A percentile compares a stretch with the other conserved stretches of the same genome.
These are phyloP conservation scores for Anoplius nigerrimus DNA, from an alignment of 2,888 invertebrate genomes.

Conservation along the genomic window DNA sequence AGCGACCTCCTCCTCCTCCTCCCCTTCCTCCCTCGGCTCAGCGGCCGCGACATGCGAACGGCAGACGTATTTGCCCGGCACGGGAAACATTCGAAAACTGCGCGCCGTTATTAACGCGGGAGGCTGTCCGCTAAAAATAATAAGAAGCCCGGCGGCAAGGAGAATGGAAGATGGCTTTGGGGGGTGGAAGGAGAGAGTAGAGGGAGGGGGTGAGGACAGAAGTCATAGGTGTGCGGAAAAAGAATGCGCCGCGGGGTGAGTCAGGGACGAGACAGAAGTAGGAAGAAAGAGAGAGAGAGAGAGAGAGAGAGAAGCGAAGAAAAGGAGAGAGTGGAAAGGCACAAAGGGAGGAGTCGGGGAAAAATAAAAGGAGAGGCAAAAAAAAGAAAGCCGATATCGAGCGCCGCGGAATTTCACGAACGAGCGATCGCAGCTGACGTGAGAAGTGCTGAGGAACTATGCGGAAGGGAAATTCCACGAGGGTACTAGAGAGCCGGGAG, in stretches of 20 bases:
- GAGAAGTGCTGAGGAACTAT: constrained; percentile 50
- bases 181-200: constrained; percentile 16
- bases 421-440: constrained; percentile 50
- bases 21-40: no score
- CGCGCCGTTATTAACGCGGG: constrained; percentile 10
- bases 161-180: not conserved
- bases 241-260: constrained; percentile 12
- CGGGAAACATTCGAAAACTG: not conserved
- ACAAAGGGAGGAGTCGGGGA: not conserved
- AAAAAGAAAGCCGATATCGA: constrained; percentile 38
- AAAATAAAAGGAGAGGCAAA: not conserved
- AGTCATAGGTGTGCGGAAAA: constrained; percentile 10
- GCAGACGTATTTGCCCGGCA: no score
- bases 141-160: not conserved
- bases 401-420: constrained; percentile 49
- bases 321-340: constrained; percentile 17
- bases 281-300: constrained; percentile 17
- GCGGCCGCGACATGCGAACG: no score
- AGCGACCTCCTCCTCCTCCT: no score
- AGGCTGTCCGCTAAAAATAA: constrained; percentile 12
- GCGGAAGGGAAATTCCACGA: constrained; percentile 51
- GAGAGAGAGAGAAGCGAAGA: constrained; percentile 17
- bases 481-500: constrained; percentile 20
- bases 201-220: constrained; percentile 2
- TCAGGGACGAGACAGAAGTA: constrained; percentile 15